phyloP scores from a whole-genome alignment of 2,888 invertebrate genomes.

The Habroteleia sp. region DNA sequence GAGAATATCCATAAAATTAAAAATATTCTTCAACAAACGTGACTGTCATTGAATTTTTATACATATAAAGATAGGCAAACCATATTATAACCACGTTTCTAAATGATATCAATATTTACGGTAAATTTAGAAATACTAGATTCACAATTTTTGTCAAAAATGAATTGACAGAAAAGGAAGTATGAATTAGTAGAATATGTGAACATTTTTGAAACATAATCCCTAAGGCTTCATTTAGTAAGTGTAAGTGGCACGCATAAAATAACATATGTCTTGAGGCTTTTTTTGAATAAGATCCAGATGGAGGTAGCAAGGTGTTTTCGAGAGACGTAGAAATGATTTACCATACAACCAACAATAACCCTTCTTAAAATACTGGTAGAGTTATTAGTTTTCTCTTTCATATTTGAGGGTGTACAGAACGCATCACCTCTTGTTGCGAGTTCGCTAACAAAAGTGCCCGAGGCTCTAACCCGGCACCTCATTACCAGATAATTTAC shows the following conservation, averaged over 20 bases:
- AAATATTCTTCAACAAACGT: no score
- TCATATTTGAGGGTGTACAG: constrained; percentile 67
- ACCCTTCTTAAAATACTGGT: constrained; percentile 49
- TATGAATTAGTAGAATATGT: neutral
- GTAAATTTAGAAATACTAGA: no score
- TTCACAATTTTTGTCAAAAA: no score
- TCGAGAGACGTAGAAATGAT: constrained; percentile 67
- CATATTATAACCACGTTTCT: no score
- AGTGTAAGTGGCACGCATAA: constrained; percentile 47
- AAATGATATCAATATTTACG: no score
- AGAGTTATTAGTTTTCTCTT: constrained; percentile 60
- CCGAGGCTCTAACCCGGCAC: constrained; percentile 77
- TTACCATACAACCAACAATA: constrained; percentile 60
- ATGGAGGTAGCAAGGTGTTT: constrained; percentile 69
- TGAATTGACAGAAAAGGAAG: no score
- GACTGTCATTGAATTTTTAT: no score
- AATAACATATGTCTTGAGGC: constrained; percentile 72
- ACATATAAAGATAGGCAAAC: no score
- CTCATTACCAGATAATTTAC: constrained; percentile 81
- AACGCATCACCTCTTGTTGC: constrained; percentile 63
- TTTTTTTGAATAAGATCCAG: constrained; percentile 62
- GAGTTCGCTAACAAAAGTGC: constrained; percentile 66
- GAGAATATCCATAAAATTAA: no score
- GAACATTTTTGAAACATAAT: neutral
- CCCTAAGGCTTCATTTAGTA: constrained; percentile 34